Base-by-base conservation (phyloP, 2,113 vertebrate genomes). In the Nannobrachium achirus region DNA sequence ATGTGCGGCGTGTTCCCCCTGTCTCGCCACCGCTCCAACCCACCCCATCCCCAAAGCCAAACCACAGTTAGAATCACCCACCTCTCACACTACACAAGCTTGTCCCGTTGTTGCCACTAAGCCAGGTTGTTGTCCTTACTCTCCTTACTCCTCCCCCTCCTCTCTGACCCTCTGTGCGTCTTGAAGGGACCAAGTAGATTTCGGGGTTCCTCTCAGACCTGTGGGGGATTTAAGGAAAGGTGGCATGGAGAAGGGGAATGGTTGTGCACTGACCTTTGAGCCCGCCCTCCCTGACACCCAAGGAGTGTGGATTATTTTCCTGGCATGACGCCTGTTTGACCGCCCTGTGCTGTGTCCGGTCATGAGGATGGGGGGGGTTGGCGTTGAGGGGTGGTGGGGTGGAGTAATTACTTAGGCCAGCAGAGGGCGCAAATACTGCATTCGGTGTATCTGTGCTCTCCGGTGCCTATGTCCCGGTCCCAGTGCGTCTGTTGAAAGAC, bases 261-360 rank as follows among this genome's bases (percentile, higher is more conserved):
- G 18, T 59, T 10, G 38, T 48, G 18, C 41, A 57, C 55, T 15
- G 50, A 61, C 20, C 19, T 11, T 10, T 20, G 18, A 55, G 4
- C 52, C 52, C 9, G 10, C 44, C 44, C 16, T 75, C 68, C 56
- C 56, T 51, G 7, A 64, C 72, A 75, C 75, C 73, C 77, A n/a
- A 69, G 83, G 84, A 86, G 56, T 82, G 72, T 81, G 86, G 83
- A 83, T 56, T 85, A 68, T 87, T n/a, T 84, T 83, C 86, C 89
- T 86, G 89, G 89, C 89, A 91, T 90, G 89, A 87, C 72, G 85
- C 86, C 89, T 79, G 25, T 33, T 33, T 33, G 83, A 86, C 67
- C 78, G 50, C 79, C 84, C 55, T 73, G 40, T 7, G 83, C 57
- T 84, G 46, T 88, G 81, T 80, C 72, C 73, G 58, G 70, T 76